phyloP scores from a whole-genome alignment of 2,888 invertebrate genomes.

The Lamellibrachia columna region DNA sequence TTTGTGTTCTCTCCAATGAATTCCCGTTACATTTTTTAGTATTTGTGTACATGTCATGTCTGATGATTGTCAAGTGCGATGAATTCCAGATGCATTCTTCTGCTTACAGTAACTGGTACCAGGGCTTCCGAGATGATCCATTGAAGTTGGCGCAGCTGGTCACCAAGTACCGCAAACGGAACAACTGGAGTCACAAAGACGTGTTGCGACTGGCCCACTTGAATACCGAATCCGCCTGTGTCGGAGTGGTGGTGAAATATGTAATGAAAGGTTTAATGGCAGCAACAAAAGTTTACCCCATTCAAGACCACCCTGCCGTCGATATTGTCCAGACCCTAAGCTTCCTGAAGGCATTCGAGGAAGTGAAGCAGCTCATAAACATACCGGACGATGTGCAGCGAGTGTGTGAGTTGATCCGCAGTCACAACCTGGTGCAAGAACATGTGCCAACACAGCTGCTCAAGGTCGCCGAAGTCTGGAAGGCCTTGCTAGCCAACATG shows the following conservation, averaged over 20 bases:
- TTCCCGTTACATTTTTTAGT: not conserved
- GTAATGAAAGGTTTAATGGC: slow-evolving; percentile 48
- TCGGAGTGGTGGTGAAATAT: slow-evolving; percentile 45
- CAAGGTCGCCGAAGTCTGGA: slow-evolving; percentile 73
- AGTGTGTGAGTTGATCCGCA: slow-evolving; percentile 38
- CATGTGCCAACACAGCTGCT: slow-evolving; percentile 76
- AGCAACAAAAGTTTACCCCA: slow-evolving; percentile 39
- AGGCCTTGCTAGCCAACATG: slow-evolving; percentile 63
- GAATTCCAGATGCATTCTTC: not conserved
- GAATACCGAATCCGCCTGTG: slow-evolving; percentile 41
- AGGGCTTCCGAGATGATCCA: slow-evolving; percentile 62
- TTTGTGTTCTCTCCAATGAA: too few species aligned
- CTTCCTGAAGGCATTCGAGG: slow-evolving; percentile 52
- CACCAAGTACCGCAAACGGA: slow-evolving; percentile 73
- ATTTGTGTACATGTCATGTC: not conserved
- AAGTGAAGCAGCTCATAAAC: slow-evolving; percentile 40
- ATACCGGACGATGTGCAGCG: not conserved
- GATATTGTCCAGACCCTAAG: slow-evolving; percentile 23
- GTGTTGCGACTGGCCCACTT: slow-evolving; percentile 67
- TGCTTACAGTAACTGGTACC: slow-evolving; percentile 71
- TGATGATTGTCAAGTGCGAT: not conserved
- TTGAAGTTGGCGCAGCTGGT: slow-evolving; percentile 74
- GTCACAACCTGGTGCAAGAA: slow-evolving; percentile 72
- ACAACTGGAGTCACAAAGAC: slow-evolving; percentile 79
- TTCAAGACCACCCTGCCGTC: slow-evolving; percentile 25